Evolutionary conservation across 2,888 invertebrate genomes (phyloP).

Genomic region (Panzeria rudis): DNA sequence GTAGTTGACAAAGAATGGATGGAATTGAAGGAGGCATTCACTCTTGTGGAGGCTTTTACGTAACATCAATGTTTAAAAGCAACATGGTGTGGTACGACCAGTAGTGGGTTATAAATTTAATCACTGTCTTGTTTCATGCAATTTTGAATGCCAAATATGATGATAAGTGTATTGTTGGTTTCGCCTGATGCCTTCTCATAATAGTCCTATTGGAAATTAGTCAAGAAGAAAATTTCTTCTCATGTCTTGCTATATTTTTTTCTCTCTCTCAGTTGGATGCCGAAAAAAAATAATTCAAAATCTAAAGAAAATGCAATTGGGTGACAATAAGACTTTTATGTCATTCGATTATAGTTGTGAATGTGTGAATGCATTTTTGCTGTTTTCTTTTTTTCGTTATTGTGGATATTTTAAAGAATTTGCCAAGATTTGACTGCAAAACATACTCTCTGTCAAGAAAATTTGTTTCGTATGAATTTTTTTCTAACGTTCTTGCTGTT

Average conservation of each 20-base stretch:
- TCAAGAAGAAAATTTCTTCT: slow-evolving; percentile 62
- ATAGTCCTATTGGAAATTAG: slow-evolving; percentile 55
- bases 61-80: slow-evolving; percentile 9
- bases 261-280: slow-evolving; percentile 14
- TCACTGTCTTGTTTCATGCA: slow-evolving; percentile 7
- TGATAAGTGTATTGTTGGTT: slow-evolving; percentile 25
- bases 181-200: slow-evolving; percentile 52
- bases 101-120: slow-evolving; percentile 35
- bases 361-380: slow-evolving; percentile 39
- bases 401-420: slow-evolving; percentile 31
- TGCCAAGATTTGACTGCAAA: slow-evolving; percentile 10
- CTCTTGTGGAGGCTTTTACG: not conserved
- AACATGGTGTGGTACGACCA: not conserved
- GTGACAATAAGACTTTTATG: slow-evolving; percentile 56
- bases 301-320: slow-evolving; percentile 52
- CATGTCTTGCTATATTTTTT: not conserved
- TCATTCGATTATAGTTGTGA: not conserved
- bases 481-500: not conserved
- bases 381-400: not conserved
- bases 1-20: slow-evolving; percentile 50
- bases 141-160: slow-evolving; percentile 48
- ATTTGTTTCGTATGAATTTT: not conserved
- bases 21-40: slow-evolving; percentile 15
- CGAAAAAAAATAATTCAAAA: slow-evolving; percentile 17
- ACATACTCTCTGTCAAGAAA: not conserved